These are phyloP conservation scores for Aphelinus certus DNA, from an alignment of 1,140 invertebrate genomes.

Conservation along the genomic window DNA sequence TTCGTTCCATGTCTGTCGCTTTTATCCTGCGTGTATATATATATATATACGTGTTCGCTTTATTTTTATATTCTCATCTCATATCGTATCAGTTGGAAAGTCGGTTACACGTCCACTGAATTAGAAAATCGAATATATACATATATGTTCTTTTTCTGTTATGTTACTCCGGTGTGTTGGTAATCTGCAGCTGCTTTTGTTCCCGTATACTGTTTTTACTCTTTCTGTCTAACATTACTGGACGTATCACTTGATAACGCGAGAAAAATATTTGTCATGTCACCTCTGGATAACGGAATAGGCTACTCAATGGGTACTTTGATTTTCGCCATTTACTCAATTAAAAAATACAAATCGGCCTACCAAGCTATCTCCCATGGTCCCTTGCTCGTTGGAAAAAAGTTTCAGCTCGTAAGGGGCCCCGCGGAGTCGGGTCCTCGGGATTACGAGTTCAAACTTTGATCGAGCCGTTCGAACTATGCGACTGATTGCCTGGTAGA, in stretches of 20 bases:
- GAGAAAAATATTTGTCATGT: slow-evolving; percentile 29
- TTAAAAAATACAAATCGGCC: background rate
- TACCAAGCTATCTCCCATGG: background rate
- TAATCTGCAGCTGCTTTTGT: slow-evolving; percentile 11
- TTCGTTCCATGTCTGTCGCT: background rate
- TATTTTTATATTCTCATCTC: background rate
- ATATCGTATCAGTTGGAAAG: background rate
- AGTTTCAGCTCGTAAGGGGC: no score
- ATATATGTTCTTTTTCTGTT: no score
- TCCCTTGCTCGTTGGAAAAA: no score
- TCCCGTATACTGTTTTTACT: background rate
- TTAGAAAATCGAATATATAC: slow-evolving; percentile 1
- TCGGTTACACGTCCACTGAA: background rate
- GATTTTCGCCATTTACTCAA: slow-evolving; percentile 26
- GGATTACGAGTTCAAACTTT: no score
- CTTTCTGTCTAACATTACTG: background rate
- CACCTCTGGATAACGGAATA: slow-evolving; percentile 12
- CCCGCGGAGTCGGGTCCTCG: no score
- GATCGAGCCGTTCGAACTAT: no score
- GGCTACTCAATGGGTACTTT: slow-evolving; percentile 12
- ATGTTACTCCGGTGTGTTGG: slow-evolving; percentile 17
- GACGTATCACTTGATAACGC: slow-evolving; percentile 6
- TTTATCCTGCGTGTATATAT: background rate
- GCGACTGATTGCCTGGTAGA: no score
- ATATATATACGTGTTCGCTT: background rate